A percentile compares a stretch with the other conserved stretches of the same genome.
These are phyloP conservation scores for Octodonta nipae DNA, from an alignment of 2,888 invertebrate genomes.

Conservation along the genomic window DNA sequence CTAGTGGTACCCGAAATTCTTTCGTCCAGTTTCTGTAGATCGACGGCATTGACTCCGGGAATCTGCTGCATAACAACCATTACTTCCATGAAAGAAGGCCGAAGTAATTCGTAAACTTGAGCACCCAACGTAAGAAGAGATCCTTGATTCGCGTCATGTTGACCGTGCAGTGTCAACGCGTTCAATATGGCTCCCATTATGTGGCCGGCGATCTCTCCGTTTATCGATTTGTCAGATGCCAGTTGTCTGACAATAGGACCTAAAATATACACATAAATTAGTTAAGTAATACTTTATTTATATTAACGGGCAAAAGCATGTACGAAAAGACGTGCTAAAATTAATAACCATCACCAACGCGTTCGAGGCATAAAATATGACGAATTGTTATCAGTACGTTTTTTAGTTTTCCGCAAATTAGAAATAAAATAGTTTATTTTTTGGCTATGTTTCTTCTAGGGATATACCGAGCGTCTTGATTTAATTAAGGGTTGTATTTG, in stretches of 20 bases:
- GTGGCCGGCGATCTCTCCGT: conserved; percentile 53
- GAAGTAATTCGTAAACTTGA: conserved; percentile 70
- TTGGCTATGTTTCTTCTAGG: too few species aligned
- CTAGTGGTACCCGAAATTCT: conserved; percentile 53
- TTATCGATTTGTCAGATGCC: conserved; percentile 48
- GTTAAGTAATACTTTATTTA: too few species aligned
- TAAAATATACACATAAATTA: conserved; percentile 5
- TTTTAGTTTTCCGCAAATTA: too few species aligned
- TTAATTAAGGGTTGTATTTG: too few species aligned
- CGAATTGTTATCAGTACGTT: too few species aligned
- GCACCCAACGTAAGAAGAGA: conserved; percentile 66
- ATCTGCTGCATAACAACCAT: conserved; percentile 61
- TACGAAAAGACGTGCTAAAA: too few species aligned
- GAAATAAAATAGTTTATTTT: too few species aligned
- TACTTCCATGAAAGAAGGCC: conserved; percentile 62
- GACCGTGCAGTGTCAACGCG: conserved; percentile 74
- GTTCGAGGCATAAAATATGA: too few species aligned
- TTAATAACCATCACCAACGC: too few species aligned
- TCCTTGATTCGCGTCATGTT: conserved; percentile 80
- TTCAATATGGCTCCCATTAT: conserved; percentile 57
- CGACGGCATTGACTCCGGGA: conserved; percentile 67
- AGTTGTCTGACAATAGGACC: conserved; percentile 58
- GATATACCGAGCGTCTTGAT: too few species aligned
- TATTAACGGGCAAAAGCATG: too few species aligned
- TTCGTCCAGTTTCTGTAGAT: conserved; percentile 75